Evolutionary conservation across 2,888 invertebrate species (phyloP), one percentile per base, ranked within the genome.

Genomic region (Pandemis corylana): DNA sequence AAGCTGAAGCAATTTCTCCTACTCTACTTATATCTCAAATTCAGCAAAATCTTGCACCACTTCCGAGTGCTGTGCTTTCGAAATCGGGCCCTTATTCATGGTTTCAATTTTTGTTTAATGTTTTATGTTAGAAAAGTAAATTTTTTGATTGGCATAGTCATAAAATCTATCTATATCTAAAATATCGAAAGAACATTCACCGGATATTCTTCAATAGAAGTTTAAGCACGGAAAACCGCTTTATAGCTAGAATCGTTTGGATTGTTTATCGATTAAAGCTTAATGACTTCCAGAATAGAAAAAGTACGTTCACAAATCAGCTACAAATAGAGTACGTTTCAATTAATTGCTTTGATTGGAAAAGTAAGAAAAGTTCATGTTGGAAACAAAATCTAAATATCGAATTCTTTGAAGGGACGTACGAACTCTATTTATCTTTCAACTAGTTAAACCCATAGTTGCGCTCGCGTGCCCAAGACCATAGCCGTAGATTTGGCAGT

Each of bases 221-320:
- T 7, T 56, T n/a, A 15, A 56, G 9, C 15, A 56, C 53, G 51
- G 53, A 56, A 56, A 7, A 9, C 53, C 13, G 15, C 53, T 7
- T 20, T 56, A 51, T 3, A n/a, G 5, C 20, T 20, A 20, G 7
- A 3, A 56, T 20, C 56, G 20, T 15, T 20, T 56, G 7, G 15
- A 20, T 56, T 56, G 56, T 56, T 20, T 56, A 56, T 56, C 20
- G 56, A 56, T 56, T 20, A 20, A 56, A 9, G 56, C 56, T 56
- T 56, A 56, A 56, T 56, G 56, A 56, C 15, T 56, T 56, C 56
- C 56, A 56, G 20, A 56, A 56, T 56, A 56, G 56, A 56, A 56
- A 51, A 56, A 9, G 20, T 20, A 56, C 15, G 7, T 56, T 56
- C 15, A 51, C 20, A 56, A 15, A 9, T 20, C 15, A 56, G 15